Base-by-base conservation (phyloP, 1,140 invertebrate species). In the Scaptodrosophila lebanonensis region DNA sequence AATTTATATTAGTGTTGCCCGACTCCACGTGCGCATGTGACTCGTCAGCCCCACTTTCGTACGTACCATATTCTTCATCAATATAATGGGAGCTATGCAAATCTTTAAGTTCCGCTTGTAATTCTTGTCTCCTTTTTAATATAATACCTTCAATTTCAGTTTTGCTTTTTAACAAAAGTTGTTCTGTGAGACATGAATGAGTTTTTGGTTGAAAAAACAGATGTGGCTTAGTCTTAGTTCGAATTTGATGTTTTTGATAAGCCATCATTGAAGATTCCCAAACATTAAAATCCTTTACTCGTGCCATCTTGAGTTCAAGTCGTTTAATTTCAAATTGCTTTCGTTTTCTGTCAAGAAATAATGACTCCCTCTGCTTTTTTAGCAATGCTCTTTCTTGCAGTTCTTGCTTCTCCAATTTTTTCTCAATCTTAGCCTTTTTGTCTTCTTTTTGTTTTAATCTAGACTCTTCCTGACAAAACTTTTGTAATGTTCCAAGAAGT, bases 401-500 rank as follows among this genome's bases (percentile, higher is more conserved):
- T 35, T 95, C 95, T 79, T 95, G 95, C 77, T 97, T 95, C 86
- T 98, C 97, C 22, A 99, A 91, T 87, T 97, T 96, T 54, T 94
- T 93, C 87, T 98, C 97, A 20, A 99, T 94, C 88, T 95, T 92
- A 7, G 94, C 94, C 82, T 89, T 90, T 89, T 75, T 91, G 83
- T 87, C 71, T 83, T 92, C 92, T 83, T 91, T 93, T 82, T 91
- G 91, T 87, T 96, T 95, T 50, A 96, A 88, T 59, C 93, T 93
- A 44, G 95, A 95, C 88, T 98, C 96, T 86, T 99, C 97, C 85
- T 96, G 94, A 77, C 96, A 93, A 87, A 99, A 99, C 86, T 96
- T 97, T 79, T 98, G 95, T 60, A 99, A 87, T 32, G 97, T 98
- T 2, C 97, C 97, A 25, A 99, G 87, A 27, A 99, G 88, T 18